Conservation (phyloP, 1,140 invertebrate species). For the Pristionchus pacificus region DNA sequence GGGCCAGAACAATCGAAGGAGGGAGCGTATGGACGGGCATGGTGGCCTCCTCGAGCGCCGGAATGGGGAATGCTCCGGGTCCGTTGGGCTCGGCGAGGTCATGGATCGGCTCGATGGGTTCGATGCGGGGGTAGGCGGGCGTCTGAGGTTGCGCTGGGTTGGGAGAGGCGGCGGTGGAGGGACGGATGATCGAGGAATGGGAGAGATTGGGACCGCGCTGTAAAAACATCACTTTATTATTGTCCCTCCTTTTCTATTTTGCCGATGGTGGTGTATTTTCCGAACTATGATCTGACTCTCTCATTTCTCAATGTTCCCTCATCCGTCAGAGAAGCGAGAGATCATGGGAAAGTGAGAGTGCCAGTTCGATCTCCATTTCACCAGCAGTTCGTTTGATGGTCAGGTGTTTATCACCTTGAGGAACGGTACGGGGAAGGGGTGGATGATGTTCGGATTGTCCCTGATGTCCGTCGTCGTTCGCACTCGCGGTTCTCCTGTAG, state of each 20-base stretch:
- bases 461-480: constrained; percentile 24
- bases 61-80: too few species aligned
- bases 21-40: constrained; percentile 24
- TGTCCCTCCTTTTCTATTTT: too few species aligned
- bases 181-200: constrained; percentile 18
- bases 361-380: too few species aligned
- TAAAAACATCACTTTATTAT: too few species aligned
- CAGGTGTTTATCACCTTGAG: constrained; percentile 37
- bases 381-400: constrained; percentile 46
- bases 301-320: too few species aligned
- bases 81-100: too few species aligned
- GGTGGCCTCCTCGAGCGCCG: too few species aligned
- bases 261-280: too few species aligned
- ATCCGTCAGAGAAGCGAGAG: too few species aligned
- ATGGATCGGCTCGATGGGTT: neutral
- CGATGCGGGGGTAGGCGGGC: neutral
- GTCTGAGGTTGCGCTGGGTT: too few species aligned
- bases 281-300: too few species aligned
- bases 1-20: constrained; percentile 26
- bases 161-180: constrained; percentile 46
- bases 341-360: constrained; percentile 35
- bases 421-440: constrained; percentile 55
- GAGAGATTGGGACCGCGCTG: neutral
- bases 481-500: neutral
- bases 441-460: constrained; percentile 46